Base-by-base conservation (phyloP, 2,113 vertebrate species). In the Chaenogobius annularis region DNA sequence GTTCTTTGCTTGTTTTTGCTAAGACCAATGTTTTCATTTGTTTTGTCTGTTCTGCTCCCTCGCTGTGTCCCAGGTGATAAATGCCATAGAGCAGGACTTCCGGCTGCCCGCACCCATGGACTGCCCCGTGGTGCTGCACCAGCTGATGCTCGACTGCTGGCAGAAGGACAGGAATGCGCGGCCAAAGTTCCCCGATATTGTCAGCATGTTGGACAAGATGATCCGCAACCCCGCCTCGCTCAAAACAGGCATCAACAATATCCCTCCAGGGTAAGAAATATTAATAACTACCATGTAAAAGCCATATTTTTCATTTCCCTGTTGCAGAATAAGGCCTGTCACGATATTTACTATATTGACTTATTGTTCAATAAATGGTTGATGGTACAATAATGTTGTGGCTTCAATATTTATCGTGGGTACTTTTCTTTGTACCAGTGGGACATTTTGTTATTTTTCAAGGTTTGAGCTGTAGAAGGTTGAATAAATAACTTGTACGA, bases 111-210 rank as follows among this genome's bases (percentile, higher is more conserved):
- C 98, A 1, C 98, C 98, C 66, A 99, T 99, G 98, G 98, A 99
- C 92, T 99, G 98, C 68, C 97, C 98, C 0, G 92, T 96, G 0
- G 94, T 97, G 50, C 93, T 99, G 62, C 98, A 98, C 89, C 98
- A 98, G 87, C 95, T 99, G 73, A 99, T 99, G 98, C 87, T 99
- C 83, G 97, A 98, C 90, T 99, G 98, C 89, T 99, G 98, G 98
- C 97, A 99, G 93, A 99, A 99, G 86, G 97, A 96, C 91, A 93
- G 98, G 56, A 98, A 97, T 65, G 95, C 96, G n/a, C 94, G 98
- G 73, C 98, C 98, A 22, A 97, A 97, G 81, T 99, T 99, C 90
- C 90, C 93, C 0, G 96, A 98, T 88, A 96, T 98, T 0, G 97
- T 99, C 92, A 97, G 94, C 92, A 98, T 96, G 78, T 83, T 99